phyloP scores from a whole-genome alignment of 2,797 vertebrate genomes.

The Notoglanidium macrostoma region DNA sequence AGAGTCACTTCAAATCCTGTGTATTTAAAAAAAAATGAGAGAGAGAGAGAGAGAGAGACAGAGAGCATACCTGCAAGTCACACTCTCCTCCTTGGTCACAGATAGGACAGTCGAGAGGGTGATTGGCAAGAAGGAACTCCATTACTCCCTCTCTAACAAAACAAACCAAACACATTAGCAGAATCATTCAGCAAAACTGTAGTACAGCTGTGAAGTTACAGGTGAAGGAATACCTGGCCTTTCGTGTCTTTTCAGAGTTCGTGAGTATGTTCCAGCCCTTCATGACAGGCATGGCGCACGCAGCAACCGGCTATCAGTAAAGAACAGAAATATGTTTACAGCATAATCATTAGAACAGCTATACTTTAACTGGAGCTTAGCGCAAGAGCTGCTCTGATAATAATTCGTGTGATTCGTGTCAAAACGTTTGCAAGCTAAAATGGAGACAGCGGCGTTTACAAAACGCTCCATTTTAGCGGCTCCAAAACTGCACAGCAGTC shows the following conservation, averaged over 20 bases:
- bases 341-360: background rate
- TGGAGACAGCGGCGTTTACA: no score
- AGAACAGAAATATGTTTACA: slow-evolving; percentile 27
- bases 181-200: background rate
- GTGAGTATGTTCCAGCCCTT: slow-evolving; percentile 99
- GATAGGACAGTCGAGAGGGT: slow-evolving; percentile 96
- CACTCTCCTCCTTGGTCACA: slow-evolving; percentile 99
- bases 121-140: slow-evolving; percentile 97
- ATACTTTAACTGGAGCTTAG: background rate
- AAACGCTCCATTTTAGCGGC: no score
- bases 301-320: slow-evolving; percentile 87
- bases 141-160: slow-evolving; percentile 92
- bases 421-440: no score
- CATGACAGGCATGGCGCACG: slow-evolving; percentile 99
- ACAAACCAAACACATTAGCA: background rate
- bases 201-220: background rate
- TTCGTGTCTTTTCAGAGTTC: slow-evolving; percentile 94
- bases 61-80: slow-evolving; percentile 87
- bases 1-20: background rate
- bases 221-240: slow-evolving; percentile 84
- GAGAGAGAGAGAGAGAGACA: accelerated
- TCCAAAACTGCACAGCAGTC: no score
- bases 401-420: no score
- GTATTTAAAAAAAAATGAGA: background rate
- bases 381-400: background rate